phyloP scores from a whole-genome alignment of 2,797 vertebrate genomes.

The Oryzias dopingdopingensis region DNA sequence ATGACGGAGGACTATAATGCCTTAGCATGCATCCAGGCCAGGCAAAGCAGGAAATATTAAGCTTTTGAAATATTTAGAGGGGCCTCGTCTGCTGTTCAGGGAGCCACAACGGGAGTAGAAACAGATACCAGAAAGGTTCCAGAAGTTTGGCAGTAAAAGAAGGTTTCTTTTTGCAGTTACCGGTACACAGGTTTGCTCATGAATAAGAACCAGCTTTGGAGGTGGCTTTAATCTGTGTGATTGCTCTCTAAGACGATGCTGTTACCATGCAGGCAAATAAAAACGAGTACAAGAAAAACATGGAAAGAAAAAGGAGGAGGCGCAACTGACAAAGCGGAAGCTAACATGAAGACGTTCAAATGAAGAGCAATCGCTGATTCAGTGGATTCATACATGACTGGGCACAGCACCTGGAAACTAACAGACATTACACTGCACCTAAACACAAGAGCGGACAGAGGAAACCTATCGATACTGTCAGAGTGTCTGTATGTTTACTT shows the following conservation, averaged over 20 bases:
- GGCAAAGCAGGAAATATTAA: slow-evolving; percentile 16
- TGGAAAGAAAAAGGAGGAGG: slow-evolving; percentile 12
- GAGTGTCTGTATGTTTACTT: slow-evolving; percentile 34
- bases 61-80: slow-evolving; percentile 40
- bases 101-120: slow-evolving; percentile 13
- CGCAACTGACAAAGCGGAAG: slow-evolving; percentile 17
- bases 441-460: slow-evolving; percentile 53
- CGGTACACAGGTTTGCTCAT: slow-evolving; percentile 35
- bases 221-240: slow-evolving; percentile 27
- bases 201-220: slow-evolving; percentile 14
- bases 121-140: slow-evolving; percentile 37
- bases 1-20: slow-evolving; percentile 17
- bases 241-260: slow-evolving; percentile 46
- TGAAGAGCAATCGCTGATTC: slow-evolving; percentile 26
- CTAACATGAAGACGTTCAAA: slow-evolving; percentile 14
- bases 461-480: slow-evolving; percentile 44
- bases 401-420: slow-evolving; percentile 53
- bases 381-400: slow-evolving; percentile 38
- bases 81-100: background rate
- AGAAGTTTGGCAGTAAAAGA: slow-evolving; percentile 25
- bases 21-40: slow-evolving; percentile 29
- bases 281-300: background rate
- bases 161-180: background rate
- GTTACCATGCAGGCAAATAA: slow-evolving; percentile 17
- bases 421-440: slow-evolving; percentile 47